Evolutionary conservation across 2,797 vertebrate species (phyloP).

Genomic region (Geotrypetes seraphini): DNA sequence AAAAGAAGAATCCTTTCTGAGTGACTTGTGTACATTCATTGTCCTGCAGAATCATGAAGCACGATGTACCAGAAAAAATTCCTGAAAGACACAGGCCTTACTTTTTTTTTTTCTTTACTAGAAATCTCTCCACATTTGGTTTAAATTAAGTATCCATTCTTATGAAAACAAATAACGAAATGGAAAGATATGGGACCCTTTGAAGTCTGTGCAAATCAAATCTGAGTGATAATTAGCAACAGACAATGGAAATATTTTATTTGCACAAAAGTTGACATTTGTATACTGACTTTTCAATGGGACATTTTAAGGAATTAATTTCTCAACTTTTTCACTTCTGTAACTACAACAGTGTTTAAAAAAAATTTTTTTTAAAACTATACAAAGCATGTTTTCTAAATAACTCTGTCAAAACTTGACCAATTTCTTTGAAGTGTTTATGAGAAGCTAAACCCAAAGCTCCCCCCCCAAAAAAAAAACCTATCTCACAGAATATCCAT

Average conservation of each 20-base stretch:
- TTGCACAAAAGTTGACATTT: constrained; percentile 17
- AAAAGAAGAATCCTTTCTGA: no score
- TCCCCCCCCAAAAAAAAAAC: no score
- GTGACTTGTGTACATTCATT: constrained; percentile 23
- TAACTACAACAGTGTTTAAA: no score
- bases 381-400: no score
- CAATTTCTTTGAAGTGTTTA: no score
- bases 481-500: no score
- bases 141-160: constrained; percentile 47
- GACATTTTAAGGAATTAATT: no score
- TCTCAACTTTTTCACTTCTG: no score
- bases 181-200: constrained; percentile 39
- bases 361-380: no score
- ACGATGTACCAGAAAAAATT: constrained; percentile 10
- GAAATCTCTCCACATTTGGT: constrained; percentile 42
- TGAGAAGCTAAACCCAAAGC: no score
- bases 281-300: no score
- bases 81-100: constrained; percentile 25
- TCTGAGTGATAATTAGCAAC: constrained; percentile 51
- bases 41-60: constrained; percentile 15
- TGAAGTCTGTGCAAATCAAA: constrained; percentile 51
- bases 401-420: no score
- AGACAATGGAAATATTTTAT: constrained; percentile 45
- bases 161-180: constrained; percentile 42
- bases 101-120: constrained; percentile 12